phyloP scores from a whole-genome alignment of 2,888 invertebrate genomes.

The Apotomis betuletana region DNA sequence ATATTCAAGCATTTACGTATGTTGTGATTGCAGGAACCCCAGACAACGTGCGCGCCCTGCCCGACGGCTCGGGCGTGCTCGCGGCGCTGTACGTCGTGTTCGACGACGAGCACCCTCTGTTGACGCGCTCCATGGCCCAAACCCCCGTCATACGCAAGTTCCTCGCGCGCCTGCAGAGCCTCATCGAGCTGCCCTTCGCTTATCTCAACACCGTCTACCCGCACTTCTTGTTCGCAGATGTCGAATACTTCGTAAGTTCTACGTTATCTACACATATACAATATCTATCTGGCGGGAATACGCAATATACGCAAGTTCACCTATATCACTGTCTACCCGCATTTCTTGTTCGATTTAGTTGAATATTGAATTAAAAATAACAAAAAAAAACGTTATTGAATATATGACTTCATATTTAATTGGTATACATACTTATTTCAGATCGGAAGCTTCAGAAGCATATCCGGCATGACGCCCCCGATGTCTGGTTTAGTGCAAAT shows the following conservation, averaged over 20 bases:
- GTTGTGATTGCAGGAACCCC: conserved; percentile 74
- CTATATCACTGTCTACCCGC: no score
- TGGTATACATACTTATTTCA: conserved; percentile 58
- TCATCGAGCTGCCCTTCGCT: conserved; percentile 86
- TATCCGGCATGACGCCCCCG: conserved; percentile 64
- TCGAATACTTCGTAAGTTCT: conserved; percentile 83
- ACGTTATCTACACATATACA: no score
- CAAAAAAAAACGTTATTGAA: no score
- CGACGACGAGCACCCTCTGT: conserved; percentile 83
- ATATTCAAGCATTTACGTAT: neutral
- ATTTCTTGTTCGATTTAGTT: no score
- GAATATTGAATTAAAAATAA: no score
- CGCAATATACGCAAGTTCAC: no score
- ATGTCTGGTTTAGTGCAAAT: conserved; percentile 85
- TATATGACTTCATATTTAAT: neutral
- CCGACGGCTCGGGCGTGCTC: conserved; percentile 87
- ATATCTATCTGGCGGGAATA: no score
- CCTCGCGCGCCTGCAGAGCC: conserved; percentile 81
- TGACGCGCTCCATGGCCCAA: conserved; percentile 80
- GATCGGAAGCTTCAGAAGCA: conserved; percentile 86
- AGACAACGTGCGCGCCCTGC: conserved; percentile 84
- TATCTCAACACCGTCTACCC: conserved; percentile 86
- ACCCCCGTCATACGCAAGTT: conserved; percentile 87
- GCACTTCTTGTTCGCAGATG: conserved; percentile 84
- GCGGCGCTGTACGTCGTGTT: conserved; percentile 82